phyloP scores from a whole-genome alignment of 1,140 invertebrate species.

The Ceratina australensis region DNA sequence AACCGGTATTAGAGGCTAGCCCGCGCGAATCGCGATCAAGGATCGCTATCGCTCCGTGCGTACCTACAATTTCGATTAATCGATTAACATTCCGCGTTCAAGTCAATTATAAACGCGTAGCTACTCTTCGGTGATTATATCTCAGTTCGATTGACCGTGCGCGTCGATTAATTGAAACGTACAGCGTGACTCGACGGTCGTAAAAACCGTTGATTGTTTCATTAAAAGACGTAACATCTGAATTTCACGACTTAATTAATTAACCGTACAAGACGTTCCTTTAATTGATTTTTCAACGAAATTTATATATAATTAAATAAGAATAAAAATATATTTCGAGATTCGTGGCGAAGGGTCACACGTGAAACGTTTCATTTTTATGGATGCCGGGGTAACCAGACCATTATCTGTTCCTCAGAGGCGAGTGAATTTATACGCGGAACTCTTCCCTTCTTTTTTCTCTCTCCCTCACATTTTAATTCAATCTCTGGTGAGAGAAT shows the following conservation, averaged over 20 bases:
- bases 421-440: background rate
- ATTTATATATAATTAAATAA: too few relatives aligned
- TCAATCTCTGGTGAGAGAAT: slow-evolving; percentile 1
- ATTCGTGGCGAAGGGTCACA: background rate
- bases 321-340: background rate
- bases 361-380: slow-evolving; percentile 5
- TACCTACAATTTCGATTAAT: background rate
- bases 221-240: too few relatives aligned
- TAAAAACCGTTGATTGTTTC: too few relatives aligned
- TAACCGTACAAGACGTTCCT: too few relatives aligned
- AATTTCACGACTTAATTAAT: too few relatives aligned
- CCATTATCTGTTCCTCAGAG: background rate
- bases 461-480: background rate
- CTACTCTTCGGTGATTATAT: too few relatives aligned
- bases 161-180: too few relatives aligned
- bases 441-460: background rate
- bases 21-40: slow-evolving; percentile 1
- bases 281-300: too few relatives aligned
- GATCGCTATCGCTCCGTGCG: background rate
- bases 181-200: too few relatives aligned
- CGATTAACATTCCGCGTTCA: too few relatives aligned
- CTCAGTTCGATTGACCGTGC: too few relatives aligned
- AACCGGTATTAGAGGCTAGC: slow-evolving; percentile 8
- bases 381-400: background rate
- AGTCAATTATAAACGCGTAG: too few relatives aligned